Conservation (phyloP, 2,797 vertebrate genomes). For the Nyctalus aviator region DNA sequence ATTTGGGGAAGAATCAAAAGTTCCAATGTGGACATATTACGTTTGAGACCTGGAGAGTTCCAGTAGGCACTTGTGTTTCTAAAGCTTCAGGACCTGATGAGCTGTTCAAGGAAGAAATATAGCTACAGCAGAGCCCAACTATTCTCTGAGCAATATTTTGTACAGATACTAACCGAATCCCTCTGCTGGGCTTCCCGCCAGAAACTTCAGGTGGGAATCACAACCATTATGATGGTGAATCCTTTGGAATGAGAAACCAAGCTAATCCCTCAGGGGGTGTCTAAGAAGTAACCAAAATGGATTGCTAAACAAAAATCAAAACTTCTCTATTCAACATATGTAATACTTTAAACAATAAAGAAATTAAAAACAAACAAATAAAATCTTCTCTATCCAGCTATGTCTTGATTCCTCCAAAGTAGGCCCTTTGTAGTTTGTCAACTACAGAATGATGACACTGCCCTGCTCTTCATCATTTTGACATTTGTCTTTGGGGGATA, state of each 20-base stretch:
- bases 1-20: conserved; percentile 43
- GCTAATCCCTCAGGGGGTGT: neutral
- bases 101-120: neutral
- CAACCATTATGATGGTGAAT: conserved; percentile 16
- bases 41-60: conserved; percentile 30
- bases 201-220: conserved; percentile 31
- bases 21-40: neutral
- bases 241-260: neutral
- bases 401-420: conserved; percentile 39
- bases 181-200: conserved; percentile 11
- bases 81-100: neutral
- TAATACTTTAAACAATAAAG: no score
- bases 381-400: neutral
- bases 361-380: no score
- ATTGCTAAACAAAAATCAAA: conserved; percentile 29
- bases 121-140: neutral
- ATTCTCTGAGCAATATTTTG: neutral
- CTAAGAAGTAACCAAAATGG: conserved; percentile 12
- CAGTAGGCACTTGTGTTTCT: neutral
- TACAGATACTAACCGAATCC: neutral
- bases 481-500: conserved; percentile 12
- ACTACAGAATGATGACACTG: conserved; percentile 11
- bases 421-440: neutral
- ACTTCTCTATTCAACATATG: conserved; percentile 6
- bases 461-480: conserved; percentile 14